Evolutionary conservation across 2,888 invertebrate species (phyloP), one percentile per base, ranked within the genome.

Genomic region (Trachelus troglodyta): DNA sequence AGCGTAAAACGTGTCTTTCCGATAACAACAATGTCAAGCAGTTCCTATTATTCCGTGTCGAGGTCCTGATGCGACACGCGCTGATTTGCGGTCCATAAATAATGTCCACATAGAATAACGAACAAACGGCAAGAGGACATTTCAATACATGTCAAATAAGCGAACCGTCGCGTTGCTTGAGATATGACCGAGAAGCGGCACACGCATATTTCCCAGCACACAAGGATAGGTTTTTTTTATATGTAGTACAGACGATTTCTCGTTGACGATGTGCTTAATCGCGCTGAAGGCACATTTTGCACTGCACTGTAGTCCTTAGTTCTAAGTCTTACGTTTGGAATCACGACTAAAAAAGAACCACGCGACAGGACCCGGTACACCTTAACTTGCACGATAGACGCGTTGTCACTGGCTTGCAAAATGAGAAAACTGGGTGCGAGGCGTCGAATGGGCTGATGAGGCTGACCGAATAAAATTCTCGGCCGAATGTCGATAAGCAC

Each of bases 401-500:
- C 71, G 71, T 34, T 71, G 71, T 71, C 71, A 71, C 71, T 71
- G 71, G 12, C 12, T 71, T 71, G 56, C 56, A 71, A 30, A 71
- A 71, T 34, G 71, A 23, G 71, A 56, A 56, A 56, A 56, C 56
- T 56, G 56, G 23, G 56, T 56, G 56, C 56, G 56, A 71, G 71
- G 71, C 71, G 71, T 31, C 71, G 71, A 71, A 71, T 33, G 71
- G 33, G 71, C 71, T 31, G 71, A 56, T 56, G 56, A 71, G 71
- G 71, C 68, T 23, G 56, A 33, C 34, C 68, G 77, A 74, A 77
- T 77, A 69, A 77, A 77, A 77, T 77, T 75, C 69, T 77, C 77
- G 33, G 31, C 69, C 77, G 75, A 78, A 78, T 78, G 78, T 78
- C 78, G 78, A 78, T 78, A 78, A 75, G 78, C 78, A 76, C 76